These are phyloP conservation scores for Pammene aurita DNA, from an alignment of 2,888 invertebrate genomes.

Conservation along the genomic window DNA sequence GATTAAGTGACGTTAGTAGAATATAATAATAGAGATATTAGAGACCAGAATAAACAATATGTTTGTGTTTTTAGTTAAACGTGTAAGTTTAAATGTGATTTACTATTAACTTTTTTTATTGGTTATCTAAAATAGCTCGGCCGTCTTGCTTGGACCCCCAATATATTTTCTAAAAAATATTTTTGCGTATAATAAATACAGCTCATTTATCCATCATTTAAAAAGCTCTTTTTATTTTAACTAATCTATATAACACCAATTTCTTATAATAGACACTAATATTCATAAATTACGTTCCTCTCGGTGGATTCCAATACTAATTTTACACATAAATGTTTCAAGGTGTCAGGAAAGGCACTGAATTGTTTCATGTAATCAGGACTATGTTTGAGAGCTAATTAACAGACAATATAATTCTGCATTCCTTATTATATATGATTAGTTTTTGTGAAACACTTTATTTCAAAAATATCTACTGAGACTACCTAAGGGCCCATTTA, in stretches of 20 bases:
- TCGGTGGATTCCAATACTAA: conserved; percentile 39
- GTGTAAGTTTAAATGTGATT: no score
- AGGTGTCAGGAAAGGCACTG: conserved; percentile 30
- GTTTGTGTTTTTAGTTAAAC: no score
- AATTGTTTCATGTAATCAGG: background rate
- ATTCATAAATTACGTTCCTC: conserved; percentile 38
- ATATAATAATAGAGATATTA: no score
- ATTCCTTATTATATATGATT: background rate
- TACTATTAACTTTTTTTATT: no score
- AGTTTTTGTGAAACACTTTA: no score
- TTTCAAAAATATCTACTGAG: no score
- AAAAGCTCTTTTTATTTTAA: conserved; percentile 23
- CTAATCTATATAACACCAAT: conserved; percentile 26
- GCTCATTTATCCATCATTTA: conserved; percentile 8
- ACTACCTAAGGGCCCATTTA: no score
- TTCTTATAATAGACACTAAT: conserved; percentile 36
- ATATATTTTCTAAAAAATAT: background rate
- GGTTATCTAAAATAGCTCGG: no score
- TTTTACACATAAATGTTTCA: conserved; percentile 14
- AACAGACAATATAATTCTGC: background rate
- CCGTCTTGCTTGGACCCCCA: no score
- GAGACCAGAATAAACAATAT: no score
- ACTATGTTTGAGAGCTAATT: no score
- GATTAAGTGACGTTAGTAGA: no score
- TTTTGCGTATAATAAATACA: background rate